phyloP scores from a whole-genome alignment of 2,113 vertebrate genomes.

The Nycticorax nycticorax region DNA sequence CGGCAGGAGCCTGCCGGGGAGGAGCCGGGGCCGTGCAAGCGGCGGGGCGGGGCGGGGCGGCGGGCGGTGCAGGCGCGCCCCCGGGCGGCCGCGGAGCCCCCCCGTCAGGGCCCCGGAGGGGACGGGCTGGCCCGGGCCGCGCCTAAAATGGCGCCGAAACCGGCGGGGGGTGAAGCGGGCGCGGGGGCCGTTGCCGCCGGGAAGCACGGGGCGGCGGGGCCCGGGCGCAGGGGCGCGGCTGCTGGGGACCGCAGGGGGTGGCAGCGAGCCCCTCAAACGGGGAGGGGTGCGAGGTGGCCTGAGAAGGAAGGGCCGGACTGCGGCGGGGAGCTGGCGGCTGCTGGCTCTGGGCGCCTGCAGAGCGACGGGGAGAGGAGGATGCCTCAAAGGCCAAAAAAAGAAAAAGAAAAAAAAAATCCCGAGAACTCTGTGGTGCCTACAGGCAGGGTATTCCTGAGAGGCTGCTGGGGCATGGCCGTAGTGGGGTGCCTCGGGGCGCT shows the following conservation, averaged over 20 bases:
- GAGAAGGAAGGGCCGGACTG: not conserved
- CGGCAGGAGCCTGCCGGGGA: not conserved
- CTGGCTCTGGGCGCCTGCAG: accelerated
- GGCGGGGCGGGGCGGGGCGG: no score
- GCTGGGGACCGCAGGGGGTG: no score
- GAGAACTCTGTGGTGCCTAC: not conserved
- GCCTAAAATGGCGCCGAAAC: not conserved
- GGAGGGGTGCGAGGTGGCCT: not conserved
- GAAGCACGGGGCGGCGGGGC: not conserved
- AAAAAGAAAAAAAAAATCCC: no score
- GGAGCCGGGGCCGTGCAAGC: not conserved
- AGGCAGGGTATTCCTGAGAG: not conserved
- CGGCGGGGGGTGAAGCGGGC: not conserved
- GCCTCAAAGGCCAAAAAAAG: not conserved
- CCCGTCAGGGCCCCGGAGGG: no score
- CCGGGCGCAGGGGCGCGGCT: no score
- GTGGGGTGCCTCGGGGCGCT: no score
- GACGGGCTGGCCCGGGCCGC: no score
- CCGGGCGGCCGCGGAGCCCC: no score
- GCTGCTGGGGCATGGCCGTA: not conserved
- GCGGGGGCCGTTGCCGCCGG: no score
- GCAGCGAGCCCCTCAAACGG: not conserved
- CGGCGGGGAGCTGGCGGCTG: not conserved
- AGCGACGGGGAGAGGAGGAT: no score
- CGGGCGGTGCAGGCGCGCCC: no score